Base-by-base conservation (phyloP, 2,113 vertebrate species). In the Scomber scombrus region DNA sequence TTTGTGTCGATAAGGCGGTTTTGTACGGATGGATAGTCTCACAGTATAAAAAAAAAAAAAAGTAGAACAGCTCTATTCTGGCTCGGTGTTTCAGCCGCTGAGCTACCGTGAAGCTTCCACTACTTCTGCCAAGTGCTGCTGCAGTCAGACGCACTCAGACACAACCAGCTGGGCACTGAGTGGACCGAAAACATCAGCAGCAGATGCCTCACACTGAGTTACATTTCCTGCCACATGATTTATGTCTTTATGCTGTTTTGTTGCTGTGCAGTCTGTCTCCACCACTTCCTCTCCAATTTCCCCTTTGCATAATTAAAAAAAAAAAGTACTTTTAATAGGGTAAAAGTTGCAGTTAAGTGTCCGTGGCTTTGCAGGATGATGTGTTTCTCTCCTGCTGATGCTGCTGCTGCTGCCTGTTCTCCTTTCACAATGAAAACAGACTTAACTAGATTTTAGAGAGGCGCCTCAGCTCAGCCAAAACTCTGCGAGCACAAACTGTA, bases 161-260 rank as follows among this genome's bases (percentile, higher is more conserved):
- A 13, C 54, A 7, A 11, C 60, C 86, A 80, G 79, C 79, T 82
- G 75, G 76, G 82, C 52, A 1, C 13, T 47, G 45, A 85, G 60
- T 46, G 73, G 77, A 68, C 80, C 3, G 29, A 74, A 26, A 26
- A 47, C 74, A 79, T 84, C 70, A 68, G 51, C 18, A 56, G 52
- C 76, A 55, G 71, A 82, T 72, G 82, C 61, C 56, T 64, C 80
- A 62, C 74, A 34, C 74, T 0, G 67, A 47, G 71, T 4, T 46
- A 16, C 61, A 19, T 23, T 68, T 84, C 75, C 72, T 65, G 70
- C 63, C 58, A 31, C 82, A 73, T 78, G 61, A 76, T 81, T 85
- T 73, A 75, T 23, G 29, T 14, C 78, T 52, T 19, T 7, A 15
- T 63, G 47, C 71, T 62, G 77, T 52, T 51, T 26, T 8, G 73